Evolutionary conservation across 2,888 invertebrate genomes (phyloP).

Genomic region (Seladonia tumulorum): DNA sequence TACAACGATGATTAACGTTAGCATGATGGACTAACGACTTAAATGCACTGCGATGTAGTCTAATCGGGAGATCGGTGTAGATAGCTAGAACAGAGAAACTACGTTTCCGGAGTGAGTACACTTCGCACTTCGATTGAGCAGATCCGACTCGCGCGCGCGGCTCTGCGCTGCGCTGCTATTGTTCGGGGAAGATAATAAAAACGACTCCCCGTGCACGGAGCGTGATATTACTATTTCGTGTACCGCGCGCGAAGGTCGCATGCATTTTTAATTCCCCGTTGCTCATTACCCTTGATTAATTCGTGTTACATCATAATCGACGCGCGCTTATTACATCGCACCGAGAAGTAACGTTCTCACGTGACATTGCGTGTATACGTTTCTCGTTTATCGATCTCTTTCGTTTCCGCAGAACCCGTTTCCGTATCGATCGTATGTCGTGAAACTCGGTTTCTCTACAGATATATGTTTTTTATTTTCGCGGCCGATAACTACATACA

Average conservation of each 20-base stretch:
- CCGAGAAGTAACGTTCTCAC: constrained; percentile 21
- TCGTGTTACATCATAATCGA: constrained; percentile 36
- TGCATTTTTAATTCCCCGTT: constrained; percentile 18
- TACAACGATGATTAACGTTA: not conserved
- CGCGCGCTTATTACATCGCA: not conserved
- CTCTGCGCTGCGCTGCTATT: constrained; percentile 20
- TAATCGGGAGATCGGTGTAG: not conserved
- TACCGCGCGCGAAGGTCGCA: not conserved
- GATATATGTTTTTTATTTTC: not conserved
- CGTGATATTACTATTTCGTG: constrained; percentile 30
- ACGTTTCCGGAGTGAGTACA: not conserved
- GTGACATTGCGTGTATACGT: constrained; percentile 26
- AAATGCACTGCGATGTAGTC: not conserved
- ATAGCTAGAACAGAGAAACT: constrained; percentile 15
- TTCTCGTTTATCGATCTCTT: constrained; percentile 15
- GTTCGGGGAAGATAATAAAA: constrained; percentile 38
- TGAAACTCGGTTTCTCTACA: not conserved
- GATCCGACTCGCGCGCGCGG: constrained; percentile 16
- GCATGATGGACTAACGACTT: not conserved
- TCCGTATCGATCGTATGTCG: constrained; percentile 4
- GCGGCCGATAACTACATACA: too few species aligned
- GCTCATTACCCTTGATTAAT: constrained; percentile 25
- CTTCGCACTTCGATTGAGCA: constrained; percentile 23
- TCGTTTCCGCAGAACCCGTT: constrained; percentile 1
- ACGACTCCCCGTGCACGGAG: constrained; percentile 9